Evolutionary conservation across 2,797 vertebrate species (phyloP), one percentile per base, ranked within the genome.

Genomic region (Melanogrammus aeglefinus): DNA sequence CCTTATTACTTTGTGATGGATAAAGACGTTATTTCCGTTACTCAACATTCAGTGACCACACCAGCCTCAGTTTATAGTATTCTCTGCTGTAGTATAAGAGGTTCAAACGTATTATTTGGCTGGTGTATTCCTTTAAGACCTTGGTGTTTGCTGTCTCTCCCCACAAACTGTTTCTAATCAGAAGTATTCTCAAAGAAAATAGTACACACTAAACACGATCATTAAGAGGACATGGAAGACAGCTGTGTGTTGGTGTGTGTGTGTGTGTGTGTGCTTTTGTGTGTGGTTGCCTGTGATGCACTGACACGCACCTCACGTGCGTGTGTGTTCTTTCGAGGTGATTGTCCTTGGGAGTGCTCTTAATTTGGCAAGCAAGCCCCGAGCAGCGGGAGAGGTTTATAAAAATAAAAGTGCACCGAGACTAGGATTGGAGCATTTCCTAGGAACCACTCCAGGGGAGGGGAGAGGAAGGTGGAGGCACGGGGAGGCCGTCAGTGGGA

Each of bases 341-440:
- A 10, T 63, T 77, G 82, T 83, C 47, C 74, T 85, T 80, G 77
- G 80, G 76, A 79, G 75, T 72, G 63, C 79, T 77, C 77, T 78
- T 81, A 75, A 74, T 72, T 75, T 84, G 81, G 78, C 21, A 63
- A 73, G 82, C 74, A 78, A 82, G 75, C 75, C 78, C 83, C 35
- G 80, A 78, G 66, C 86, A 75, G 79, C 80, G 75, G 75, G 81
- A 78, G 78, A 29, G 39, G n/a, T 4, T 69, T 69, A 69, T 69
- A 27, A 69, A 69, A 69, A 69, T 27, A 3, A 27, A 69, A 69
- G 57, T 51, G 47, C 57, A 24, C 57, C 4, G 57, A 79, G 66
- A 72, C 81, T 83, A 1, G 73, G 76, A 83, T 77, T 82, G 82
- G 86, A 84, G 86, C 88, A 82, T 69, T 47, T 33, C 77, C 78